These are phyloP conservation scores for Excalfactoria chinensis DNA, from an alignment of 2,113 vertebrate species.

Conservation along the genomic window DNA sequence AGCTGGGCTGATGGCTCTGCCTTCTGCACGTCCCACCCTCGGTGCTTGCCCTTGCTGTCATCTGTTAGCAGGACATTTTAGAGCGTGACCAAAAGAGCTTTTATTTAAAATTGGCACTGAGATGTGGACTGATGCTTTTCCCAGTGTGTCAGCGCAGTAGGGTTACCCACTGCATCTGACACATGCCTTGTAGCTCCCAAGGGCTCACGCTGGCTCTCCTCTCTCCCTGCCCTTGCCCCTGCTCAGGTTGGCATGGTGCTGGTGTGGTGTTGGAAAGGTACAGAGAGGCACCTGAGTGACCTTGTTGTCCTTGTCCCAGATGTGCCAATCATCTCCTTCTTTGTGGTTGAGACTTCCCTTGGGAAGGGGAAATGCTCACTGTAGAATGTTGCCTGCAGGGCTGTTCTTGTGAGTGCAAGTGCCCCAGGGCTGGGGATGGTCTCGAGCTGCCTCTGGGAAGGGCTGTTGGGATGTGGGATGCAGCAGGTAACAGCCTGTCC, in stretches of 20 bases:
- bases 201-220: not conserved
- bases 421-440: fast-evolving
- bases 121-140: not conserved
- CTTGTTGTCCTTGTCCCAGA: not conserved
- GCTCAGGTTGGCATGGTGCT: not conserved
- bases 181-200: not conserved
- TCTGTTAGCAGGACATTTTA: not conserved
- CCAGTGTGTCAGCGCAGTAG: not conserved
- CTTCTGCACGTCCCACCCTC: not conserved
- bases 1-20: not conserved
- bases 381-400: not conserved
- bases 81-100: not conserved
- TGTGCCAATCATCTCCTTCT: not conserved
- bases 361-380: not conserved
- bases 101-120: not conserved
- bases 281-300: not conserved
- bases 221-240: not conserved
- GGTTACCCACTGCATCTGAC: not conserved
- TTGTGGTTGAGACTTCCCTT: not conserved
- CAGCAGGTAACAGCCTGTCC: not conserved
- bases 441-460: not conserved
- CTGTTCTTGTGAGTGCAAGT: not conserved
- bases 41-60: not conserved
- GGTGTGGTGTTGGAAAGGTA: not conserved
- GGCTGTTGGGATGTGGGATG: fast-evolving